Percentiles rank a stretch among this genome's conserved stretches.
Evolutionary conservation across 2,888 invertebrate species (phyloP).

Genomic region (Clunio marinus): DNA sequence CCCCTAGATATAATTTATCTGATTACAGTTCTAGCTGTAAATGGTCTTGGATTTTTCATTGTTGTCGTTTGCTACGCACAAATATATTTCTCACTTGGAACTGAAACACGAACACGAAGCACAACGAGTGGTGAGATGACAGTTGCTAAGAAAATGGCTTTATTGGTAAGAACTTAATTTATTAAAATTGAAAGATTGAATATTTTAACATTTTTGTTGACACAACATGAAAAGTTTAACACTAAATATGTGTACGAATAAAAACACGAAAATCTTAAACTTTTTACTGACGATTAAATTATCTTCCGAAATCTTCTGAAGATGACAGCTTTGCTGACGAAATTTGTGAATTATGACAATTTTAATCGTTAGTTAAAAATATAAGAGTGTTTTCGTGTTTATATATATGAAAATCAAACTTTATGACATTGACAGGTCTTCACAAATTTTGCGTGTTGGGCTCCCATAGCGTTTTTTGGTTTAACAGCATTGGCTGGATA

Average conservation of each 20-base stretch:
- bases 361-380: too few relatives aligned
- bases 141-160: constrained; percentile 84
- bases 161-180: constrained; percentile 57
- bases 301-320: too few relatives aligned
- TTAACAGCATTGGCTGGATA: constrained; percentile 79
- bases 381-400: neutral
- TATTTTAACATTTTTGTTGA: too few relatives aligned
- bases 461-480: constrained; percentile 85
- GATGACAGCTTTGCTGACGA: too few relatives aligned
- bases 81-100: constrained; percentile 76
- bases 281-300: too few relatives aligned
- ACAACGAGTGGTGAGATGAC: constrained; percentile 60
- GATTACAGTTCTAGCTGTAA: constrained; percentile 67
- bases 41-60: constrained; percentile 74
- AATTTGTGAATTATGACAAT: too few relatives aligned
- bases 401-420: neutral
- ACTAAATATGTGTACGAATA: too few relatives aligned
- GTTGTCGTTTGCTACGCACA: constrained; percentile 82
- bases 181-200: too few relatives aligned
- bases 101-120: constrained; percentile 58
- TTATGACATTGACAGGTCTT: constrained; percentile 52
- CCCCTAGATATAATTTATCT: constrained; percentile 69
- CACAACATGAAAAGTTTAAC: too few relatives aligned
- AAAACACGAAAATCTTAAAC: too few relatives aligned
- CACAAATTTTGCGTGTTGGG: constrained; percentile 79